A percentile compares a stretch with the other conserved stretches of the same genome.
These are phyloP conservation scores for Rattus rattus DNA, from an alignment of 2,113 vertebrate species.

Conservation along the genomic window DNA sequence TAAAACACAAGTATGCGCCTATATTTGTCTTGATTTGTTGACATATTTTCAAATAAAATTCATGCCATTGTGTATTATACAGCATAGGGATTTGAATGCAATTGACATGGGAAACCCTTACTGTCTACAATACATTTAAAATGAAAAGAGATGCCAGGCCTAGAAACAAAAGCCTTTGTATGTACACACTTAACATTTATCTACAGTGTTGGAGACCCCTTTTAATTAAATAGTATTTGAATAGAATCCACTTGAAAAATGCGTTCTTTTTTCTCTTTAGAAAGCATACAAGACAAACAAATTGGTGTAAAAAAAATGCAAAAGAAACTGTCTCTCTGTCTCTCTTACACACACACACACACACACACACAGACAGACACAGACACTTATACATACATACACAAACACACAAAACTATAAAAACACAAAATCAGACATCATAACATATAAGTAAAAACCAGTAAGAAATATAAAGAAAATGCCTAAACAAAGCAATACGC, in stretches of 20 bases:
- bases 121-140: not conserved
- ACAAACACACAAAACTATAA: too few relatives aligned
- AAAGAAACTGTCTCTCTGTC: not conserved
- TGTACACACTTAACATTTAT: not conserved
- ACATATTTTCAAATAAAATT: not conserved
- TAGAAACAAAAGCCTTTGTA: not conserved
- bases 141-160: not conserved
- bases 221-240: not conserved
- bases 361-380: too few relatives aligned
- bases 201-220: not conserved
- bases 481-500: too few relatives aligned
- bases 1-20: not conserved
- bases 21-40: not conserved
- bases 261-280: not conserved
- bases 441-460: too few relatives aligned
- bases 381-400: too few relatives aligned
- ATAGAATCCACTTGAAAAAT: not conserved
- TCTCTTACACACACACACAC: too few relatives aligned
- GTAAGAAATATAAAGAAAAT: too few relatives aligned
- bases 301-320: not conserved
- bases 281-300: not conserved
- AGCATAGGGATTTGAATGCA: not conserved
- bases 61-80: not conserved
- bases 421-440: too few relatives aligned
- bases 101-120: not conserved